Conservation (phyloP, 92 coral and sea anemone species). For the Porites cylindrica region DNA sequence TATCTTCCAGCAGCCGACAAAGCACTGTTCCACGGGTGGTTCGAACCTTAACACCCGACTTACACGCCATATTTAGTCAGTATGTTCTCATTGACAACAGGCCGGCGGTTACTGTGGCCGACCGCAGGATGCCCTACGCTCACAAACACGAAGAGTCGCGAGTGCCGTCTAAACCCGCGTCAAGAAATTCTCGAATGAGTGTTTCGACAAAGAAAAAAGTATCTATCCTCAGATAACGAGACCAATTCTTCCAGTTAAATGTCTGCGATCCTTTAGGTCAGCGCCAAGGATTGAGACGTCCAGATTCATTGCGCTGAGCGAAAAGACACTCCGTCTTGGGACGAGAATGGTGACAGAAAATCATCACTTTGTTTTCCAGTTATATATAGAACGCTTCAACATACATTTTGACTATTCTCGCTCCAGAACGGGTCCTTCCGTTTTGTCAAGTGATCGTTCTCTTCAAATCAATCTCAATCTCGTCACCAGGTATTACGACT, state of each 20-base stretch:
- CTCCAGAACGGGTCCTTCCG: no score
- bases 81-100: slow-evolving; percentile 48
- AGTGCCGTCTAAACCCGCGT: background rate
- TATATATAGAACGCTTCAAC: no score
- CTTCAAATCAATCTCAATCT: no score
- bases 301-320: no score
- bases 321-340: no score
- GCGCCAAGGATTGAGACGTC: background rate
- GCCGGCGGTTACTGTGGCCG: slow-evolving; percentile 48
- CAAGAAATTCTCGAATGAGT: slow-evolving; percentile 7
- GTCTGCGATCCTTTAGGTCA: background rate
- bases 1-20: slow-evolving; percentile 39
- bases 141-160: background rate
- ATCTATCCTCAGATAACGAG: slow-evolving; percentile 11
- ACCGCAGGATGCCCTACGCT: slow-evolving; percentile 7
- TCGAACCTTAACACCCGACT: slow-evolving; percentile 79
- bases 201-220: background rate
- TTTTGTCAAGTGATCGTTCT: no score
- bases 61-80: slow-evolving; percentile 84
- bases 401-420: no score
- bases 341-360: no score
- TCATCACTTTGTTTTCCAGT: no score
- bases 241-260: background rate
- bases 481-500: no score
- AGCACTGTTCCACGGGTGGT: slow-evolving; percentile 66